Percentiles rank a stretch among this genome's conserved stretches.
phyloP scores from a whole-genome alignment of 2,797 vertebrate genomes.

The Alcedo atthis region DNA sequence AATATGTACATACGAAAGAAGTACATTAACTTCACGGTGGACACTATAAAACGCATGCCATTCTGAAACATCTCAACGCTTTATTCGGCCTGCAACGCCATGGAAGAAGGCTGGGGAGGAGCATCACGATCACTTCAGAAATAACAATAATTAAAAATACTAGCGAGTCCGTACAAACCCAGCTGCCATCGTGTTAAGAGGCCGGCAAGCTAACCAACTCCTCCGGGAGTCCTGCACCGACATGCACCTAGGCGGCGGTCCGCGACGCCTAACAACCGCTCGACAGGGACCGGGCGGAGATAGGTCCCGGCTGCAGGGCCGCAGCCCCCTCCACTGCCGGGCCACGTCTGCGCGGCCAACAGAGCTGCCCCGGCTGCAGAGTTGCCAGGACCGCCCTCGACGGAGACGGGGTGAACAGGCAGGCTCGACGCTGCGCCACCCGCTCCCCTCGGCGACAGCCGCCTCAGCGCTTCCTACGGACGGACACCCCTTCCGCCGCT shows the following conservation, averaged over 20 bases:
- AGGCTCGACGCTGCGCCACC: no score
- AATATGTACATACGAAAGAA: background rate
- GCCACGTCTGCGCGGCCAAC: background rate
- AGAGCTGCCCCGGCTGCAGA: background rate
- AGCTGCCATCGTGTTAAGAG: background rate
- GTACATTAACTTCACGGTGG: background rate
- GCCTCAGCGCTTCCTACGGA: background rate
- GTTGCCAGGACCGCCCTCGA: background rate
- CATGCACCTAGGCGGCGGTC: background rate
- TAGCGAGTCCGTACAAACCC: background rate
- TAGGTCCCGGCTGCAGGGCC: background rate
- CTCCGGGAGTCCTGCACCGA: background rate
- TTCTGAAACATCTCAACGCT: background rate
- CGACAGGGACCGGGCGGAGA: background rate
- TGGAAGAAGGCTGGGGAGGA: rapidly evolving
- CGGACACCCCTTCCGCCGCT: background rate
- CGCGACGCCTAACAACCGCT: background rate
- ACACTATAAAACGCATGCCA: background rate
- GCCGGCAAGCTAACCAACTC: background rate
- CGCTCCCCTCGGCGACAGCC: background rate
- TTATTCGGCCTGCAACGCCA: background rate
- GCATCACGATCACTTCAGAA: background rate
- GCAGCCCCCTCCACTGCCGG: background rate
- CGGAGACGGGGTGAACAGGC: no score
- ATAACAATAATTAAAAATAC: rapidly evolving